These are phyloP conservation scores for Glareola pratincola DNA, from an alignment of 2,113 vertebrate species.

Conservation along the genomic window DNA sequence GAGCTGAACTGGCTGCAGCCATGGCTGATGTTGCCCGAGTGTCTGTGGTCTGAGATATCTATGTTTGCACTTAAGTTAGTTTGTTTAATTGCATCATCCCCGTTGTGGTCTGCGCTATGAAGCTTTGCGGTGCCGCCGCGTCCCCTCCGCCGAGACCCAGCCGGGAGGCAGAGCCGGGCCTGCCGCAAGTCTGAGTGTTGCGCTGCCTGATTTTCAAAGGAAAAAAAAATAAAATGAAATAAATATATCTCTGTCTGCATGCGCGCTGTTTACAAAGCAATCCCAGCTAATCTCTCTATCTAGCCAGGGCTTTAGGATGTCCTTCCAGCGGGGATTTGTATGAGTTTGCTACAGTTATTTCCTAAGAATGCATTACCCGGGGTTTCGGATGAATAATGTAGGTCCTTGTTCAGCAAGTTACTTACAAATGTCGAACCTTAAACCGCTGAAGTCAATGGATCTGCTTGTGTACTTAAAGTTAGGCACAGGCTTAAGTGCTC, in stretches of 20 bases:
- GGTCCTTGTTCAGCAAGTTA: slow-evolving; percentile 42
- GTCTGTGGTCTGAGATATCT: neutral
- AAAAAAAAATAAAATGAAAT: neutral
- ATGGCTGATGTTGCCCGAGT: neutral
- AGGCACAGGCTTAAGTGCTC: slow-evolving; percentile 20
- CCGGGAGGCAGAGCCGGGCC: neutral
- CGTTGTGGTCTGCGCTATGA: fast-evolving
- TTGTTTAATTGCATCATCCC: neutral
- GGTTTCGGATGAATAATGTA: slow-evolving; percentile 17
- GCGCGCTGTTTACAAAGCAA: neutral
- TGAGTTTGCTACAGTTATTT: slow-evolving; percentile 9
- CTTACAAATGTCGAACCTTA: slow-evolving; percentile 28
- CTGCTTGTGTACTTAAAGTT: slow-evolving; percentile 15
- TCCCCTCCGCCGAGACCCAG: neutral
- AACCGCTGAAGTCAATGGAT: slow-evolving; percentile 17
- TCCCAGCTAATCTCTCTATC: slow-evolving; percentile 12
- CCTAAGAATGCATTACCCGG: neutral
- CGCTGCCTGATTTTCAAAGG: neutral
- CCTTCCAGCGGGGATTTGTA: slow-evolving; percentile 43
- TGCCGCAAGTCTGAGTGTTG: neutral
- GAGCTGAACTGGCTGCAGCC: neutral
- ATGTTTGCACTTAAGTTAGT: neutral
- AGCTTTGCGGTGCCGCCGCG: neutral
- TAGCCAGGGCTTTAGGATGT: slow-evolving; percentile 7
- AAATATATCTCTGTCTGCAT: neutral